These are phyloP conservation scores for Musca vetustissima DNA, from an alignment of 1,140 invertebrate species.

Conservation along the genomic window DNA sequence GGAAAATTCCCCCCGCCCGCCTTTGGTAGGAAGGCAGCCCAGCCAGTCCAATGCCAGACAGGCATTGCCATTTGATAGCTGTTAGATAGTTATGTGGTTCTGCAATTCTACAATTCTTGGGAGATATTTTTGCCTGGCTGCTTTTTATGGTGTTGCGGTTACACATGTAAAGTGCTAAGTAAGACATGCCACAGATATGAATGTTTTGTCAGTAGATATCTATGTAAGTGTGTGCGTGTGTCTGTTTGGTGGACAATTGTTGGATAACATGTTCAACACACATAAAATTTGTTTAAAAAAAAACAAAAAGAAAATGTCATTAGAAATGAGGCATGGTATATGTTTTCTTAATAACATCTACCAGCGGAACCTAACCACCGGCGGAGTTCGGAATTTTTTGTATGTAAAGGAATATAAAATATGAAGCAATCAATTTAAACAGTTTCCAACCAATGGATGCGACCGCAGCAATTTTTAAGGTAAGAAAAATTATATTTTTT, in stretches of 20 bases:
- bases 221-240: no score
- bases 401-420: not conserved
- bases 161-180: slow-evolving; percentile 22
- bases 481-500: no score
- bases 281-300: not conserved
- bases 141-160: not conserved
- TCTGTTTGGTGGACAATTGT: not conserved
- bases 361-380: not conserved
- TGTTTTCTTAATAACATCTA: slow-evolving; percentile 12
- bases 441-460: not conserved
- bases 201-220: no score
- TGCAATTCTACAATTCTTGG: no score
- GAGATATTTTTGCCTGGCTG: not conserved
- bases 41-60: no score
- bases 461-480: not conserved
- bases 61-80: no score
- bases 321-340: not conserved
- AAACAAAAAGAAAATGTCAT: slow-evolving; percentile 4
- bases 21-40: no score
- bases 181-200: slow-evolving; percentile 15
- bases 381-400: not conserved
- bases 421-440: no score
- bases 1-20: not conserved
- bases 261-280: not conserved
- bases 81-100: no score